These are phyloP conservation scores for Brachyhypopomus gauderio DNA, from an alignment of 2,113 vertebrate genomes.

Conservation along the genomic window DNA sequence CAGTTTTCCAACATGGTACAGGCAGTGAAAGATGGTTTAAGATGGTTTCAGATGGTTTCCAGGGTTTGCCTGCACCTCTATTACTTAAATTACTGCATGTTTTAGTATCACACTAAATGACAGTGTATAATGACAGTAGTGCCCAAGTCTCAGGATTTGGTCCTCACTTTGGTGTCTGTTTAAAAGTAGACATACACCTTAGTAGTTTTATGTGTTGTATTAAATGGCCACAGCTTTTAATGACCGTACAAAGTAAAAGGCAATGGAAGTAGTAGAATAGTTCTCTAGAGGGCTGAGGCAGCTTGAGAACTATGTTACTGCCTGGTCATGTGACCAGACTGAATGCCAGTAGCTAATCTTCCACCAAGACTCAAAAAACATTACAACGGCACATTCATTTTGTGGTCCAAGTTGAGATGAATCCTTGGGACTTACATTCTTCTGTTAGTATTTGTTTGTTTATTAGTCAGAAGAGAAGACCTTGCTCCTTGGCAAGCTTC, in stretches of 20 bases:
- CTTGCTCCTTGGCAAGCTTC: background rate
- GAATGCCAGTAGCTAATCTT: conserved; percentile 35
- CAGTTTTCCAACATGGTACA: background rate
- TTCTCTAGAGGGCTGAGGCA: background rate
- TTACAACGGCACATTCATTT: conserved; percentile 31
- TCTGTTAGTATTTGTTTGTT: background rate
- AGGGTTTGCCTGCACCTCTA: background rate
- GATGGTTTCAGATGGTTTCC: background rate
- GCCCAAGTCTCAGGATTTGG: background rate
- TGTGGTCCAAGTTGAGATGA: background rate
- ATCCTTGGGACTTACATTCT: background rate
- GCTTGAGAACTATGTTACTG: background rate
- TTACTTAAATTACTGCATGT: background rate
- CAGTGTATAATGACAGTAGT: background rate
- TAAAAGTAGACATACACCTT: background rate
- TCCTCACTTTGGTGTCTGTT: background rate
- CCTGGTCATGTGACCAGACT: background rate
- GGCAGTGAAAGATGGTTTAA: background rate
- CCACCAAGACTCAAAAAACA: conserved; percentile 14
- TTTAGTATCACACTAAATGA: background rate
- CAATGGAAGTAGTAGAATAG: no score
- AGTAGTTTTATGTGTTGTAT: background rate
- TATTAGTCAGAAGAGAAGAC: background rate
- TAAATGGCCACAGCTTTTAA: conserved; percentile 6
- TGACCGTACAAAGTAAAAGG: background rate